Percentiles rank a stretch among this genome's conserved stretches.
Conservation (phyloP, 2,113 vertebrate species). For the Cervus canadensis region DNA sequence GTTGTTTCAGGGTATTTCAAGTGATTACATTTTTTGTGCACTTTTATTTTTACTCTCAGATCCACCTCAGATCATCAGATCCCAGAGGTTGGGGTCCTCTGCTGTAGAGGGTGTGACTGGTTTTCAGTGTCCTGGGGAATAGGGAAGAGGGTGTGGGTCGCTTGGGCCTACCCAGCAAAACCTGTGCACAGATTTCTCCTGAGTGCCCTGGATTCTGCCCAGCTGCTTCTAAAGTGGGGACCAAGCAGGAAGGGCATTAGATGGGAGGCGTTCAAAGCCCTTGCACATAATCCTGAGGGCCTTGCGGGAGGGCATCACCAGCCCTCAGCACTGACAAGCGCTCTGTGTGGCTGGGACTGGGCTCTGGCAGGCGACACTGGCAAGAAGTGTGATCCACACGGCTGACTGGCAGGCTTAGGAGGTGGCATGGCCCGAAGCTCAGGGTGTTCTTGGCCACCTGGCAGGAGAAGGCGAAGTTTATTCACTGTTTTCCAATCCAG, state of each 20-base stretch:
- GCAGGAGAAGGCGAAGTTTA: not conserved
- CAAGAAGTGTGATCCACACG: not conserved
- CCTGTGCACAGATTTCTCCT: not conserved
- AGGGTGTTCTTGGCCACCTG: not conserved
- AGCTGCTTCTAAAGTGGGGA: not conserved
- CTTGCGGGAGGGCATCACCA: not conserved
- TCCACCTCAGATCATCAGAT: not conserved
- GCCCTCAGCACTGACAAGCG: not conserved
- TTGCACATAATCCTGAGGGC: fast-evolving
- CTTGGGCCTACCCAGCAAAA: not conserved
- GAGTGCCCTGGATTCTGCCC: not conserved
- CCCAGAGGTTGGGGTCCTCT: not conserved
- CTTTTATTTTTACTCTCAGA: not conserved
- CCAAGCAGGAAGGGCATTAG: not conserved
- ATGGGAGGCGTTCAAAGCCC: not conserved
- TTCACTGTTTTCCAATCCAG: not conserved
- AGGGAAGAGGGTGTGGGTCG: not conserved
- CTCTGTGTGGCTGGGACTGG: not conserved
- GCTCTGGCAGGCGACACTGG: not conserved
- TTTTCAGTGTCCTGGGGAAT: not conserved
- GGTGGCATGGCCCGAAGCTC: no score
- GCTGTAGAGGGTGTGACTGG: not conserved
- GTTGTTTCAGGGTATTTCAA: not conserved
- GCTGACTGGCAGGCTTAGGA: not conserved
- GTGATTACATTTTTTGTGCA: not conserved